These are phyloP conservation scores for Maniola hyperantus DNA, from an alignment of 2,888 invertebrate species.

Conservation along the genomic window DNA sequence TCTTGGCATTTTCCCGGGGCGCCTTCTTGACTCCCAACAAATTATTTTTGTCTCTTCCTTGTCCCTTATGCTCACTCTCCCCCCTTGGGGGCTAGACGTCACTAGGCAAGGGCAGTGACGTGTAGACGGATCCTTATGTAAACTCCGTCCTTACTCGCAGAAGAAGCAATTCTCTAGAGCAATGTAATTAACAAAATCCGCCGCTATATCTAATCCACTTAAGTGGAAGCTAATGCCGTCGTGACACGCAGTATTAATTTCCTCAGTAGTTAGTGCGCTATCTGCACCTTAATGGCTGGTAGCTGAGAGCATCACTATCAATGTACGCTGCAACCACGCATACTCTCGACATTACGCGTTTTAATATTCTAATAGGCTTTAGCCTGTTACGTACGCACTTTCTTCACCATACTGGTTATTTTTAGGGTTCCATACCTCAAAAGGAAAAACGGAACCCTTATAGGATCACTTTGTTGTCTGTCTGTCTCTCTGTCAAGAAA, in stretches of 20 bases:
- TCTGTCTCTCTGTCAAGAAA: too few species aligned
- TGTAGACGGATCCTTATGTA: background rate
- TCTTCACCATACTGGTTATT: too few species aligned
- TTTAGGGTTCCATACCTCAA: too few species aligned
- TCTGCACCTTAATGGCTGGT: conserved; percentile 67
- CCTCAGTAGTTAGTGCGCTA: conserved; percentile 55
- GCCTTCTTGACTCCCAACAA: too few species aligned
- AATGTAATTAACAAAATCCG: conserved; percentile 47
- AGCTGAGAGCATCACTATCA: conserved; percentile 63
- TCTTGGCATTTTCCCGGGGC: too few species aligned
- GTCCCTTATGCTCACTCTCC: too few species aligned
- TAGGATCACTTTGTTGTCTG: too few species aligned
- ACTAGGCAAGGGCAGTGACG: too few species aligned
- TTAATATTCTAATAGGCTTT: background rate
- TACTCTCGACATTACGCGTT: conserved; percentile 30
- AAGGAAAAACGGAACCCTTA: too few species aligned
- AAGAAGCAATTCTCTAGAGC: conserved; percentile 36
- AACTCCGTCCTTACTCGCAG: conserved; percentile 8
- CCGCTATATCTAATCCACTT: conserved; percentile 63
- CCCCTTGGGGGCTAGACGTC: too few species aligned
- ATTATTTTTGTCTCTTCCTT: too few species aligned
- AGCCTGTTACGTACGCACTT: background rate
- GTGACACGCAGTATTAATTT: conserved; percentile 66
- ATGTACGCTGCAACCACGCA: conserved; percentile 41
- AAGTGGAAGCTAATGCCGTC: conserved; percentile 71